phyloP scores from a whole-genome alignment of 2,888 invertebrate genomes.

The Isotomurus palustris region DNA sequence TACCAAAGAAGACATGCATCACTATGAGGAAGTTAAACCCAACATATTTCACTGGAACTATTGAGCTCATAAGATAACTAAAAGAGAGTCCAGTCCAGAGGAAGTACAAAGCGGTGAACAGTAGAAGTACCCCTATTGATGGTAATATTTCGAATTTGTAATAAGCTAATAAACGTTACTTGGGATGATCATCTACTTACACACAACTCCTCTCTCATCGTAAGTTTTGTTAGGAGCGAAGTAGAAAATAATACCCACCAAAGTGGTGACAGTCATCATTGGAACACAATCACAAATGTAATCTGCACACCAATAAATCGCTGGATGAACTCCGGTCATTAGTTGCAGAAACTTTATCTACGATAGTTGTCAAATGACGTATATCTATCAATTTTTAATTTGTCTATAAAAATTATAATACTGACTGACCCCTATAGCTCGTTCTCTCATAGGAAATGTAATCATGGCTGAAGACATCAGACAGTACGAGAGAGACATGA shows the following conservation, averaged over 20 bases:
- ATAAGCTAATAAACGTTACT: not conserved
- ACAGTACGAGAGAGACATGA: constrained; percentile 25
- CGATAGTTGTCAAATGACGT: not conserved
- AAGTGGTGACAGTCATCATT: constrained; percentile 11
- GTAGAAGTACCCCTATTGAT: constrained; percentile 1
- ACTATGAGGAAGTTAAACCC: constrained; percentile 20
- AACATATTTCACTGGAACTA: constrained; percentile 11
- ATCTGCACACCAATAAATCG: constrained; percentile 35
- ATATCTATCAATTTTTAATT: not conserved
- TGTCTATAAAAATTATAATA: not conserved
- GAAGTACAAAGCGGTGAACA: constrained; percentile 20
- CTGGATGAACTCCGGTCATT: constrained; percentile 35
- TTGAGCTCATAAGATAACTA: constrained; percentile 22
- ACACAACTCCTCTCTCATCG: too few species aligned
- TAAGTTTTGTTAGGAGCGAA: constrained; percentile 12
- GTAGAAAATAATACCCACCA: constrained; percentile 14
- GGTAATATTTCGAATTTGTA: not conserved
- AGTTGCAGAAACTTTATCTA: constrained; percentile 40
- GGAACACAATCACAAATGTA: constrained; percentile 23
- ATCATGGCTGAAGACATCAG: constrained; percentile 19
- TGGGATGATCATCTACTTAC: too few species aligned
- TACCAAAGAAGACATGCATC: constrained; percentile 19
- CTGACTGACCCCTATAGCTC: constrained; percentile 25
- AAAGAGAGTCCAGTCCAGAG: constrained; percentile 36
- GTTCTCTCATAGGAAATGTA: constrained; percentile 22